Evolutionary conservation across 2,113 vertebrate genomes (phyloP).

Genomic region (Tringa solitaria): DNA sequence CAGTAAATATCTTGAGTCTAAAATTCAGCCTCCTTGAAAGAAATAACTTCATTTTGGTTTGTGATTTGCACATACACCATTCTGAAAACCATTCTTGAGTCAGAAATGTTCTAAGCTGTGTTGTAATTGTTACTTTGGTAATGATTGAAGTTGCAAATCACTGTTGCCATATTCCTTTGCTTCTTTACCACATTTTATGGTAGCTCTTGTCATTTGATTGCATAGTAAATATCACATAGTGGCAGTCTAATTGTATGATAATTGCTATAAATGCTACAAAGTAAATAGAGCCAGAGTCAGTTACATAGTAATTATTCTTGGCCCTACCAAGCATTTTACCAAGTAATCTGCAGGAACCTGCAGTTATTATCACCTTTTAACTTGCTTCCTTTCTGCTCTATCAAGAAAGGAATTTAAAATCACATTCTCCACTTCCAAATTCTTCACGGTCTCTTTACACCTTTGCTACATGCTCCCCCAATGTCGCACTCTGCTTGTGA

Average conservation of each 20-base stretch:
- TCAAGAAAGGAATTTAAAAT: neutral
- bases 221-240: neutral
- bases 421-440: neutral
- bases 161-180: neutral
- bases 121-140: neutral
- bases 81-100: neutral
- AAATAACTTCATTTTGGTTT: neutral
- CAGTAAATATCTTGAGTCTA: neutral
- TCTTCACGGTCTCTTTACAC: neutral
- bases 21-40: neutral
- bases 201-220: neutral
- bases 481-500: neutral
- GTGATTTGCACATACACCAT: neutral
- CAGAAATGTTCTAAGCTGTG: neutral
- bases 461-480: neutral
- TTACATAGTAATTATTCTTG: neutral
- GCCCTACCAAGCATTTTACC: neutral
- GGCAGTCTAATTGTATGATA: neutral
- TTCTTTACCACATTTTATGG: neutral
- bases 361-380: neutral
- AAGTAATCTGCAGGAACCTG: neutral
- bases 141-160: neutral
- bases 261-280: neutral
- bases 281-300: neutral
- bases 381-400: neutral